Evolutionary conservation across 2,888 invertebrate species (phyloP).

Genomic region (Horisme vitalbata): DNA sequence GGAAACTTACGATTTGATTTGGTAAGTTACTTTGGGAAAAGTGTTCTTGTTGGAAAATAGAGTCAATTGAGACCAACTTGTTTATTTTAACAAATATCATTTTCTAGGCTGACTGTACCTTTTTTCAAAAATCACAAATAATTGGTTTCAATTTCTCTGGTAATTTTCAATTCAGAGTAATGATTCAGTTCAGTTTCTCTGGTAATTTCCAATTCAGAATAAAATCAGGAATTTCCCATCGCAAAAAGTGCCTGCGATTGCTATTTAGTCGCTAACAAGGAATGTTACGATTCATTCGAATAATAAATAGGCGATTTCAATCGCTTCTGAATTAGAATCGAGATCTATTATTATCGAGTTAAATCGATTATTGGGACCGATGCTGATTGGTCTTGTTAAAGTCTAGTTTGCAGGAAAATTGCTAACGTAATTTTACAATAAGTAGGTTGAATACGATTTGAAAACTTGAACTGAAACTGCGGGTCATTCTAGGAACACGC

Average conservation of each 20-base stretch:
- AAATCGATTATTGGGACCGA: constrained; percentile 47
- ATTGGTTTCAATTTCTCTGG: too few species aligned
- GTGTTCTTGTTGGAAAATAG: too few species aligned
- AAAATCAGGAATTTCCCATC: constrained; percentile 10
- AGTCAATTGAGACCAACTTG: too few species aligned
- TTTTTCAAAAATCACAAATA: too few species aligned
- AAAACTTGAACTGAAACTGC: too few species aligned
- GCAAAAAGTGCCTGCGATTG: constrained; percentile 19
- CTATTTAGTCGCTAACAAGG: constrained; percentile 20
- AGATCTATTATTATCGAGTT: constrained; percentile 45
- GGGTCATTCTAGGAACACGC: too few species aligned
- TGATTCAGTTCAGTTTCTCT: constrained; percentile 4
- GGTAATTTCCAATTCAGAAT: constrained; percentile 13
- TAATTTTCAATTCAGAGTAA: too few species aligned
- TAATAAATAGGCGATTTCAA: constrained; percentile 22
- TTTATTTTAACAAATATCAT: too few species aligned
- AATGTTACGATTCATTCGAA: constrained; percentile 18
- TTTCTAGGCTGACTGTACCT: too few species aligned
- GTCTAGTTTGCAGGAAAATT: constrained; percentile 55
- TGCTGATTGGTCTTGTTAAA: constrained; percentile 47
- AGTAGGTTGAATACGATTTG: constrained; percentile 37
- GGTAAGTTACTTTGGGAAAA: too few species aligned
- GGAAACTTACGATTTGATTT: too few species aligned
- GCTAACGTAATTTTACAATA: constrained; percentile 47
- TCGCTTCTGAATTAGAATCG: constrained; percentile 38